phyloP scores from a whole-genome alignment of 2,888 invertebrate species.

The Azorinus chamasolen region DNA sequence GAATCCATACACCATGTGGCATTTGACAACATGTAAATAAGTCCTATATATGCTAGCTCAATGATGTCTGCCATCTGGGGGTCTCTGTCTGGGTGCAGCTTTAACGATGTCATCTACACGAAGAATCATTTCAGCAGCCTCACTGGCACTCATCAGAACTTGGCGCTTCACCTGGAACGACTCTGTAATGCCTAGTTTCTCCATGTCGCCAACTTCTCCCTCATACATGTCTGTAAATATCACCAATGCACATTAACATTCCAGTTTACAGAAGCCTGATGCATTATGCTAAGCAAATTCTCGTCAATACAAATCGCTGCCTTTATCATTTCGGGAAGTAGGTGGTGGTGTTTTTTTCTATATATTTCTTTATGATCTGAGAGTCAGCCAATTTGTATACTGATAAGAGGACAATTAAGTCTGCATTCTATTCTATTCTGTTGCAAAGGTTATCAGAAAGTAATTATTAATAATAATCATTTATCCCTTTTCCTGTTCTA shows the following conservation, averaged over 20 bases:
- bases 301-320: too few species aligned
- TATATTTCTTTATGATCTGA: too few species aligned
- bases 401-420: too few species aligned
- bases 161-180: constrained; percentile 99
- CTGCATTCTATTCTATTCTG: too few species aligned
- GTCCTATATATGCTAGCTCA: constrained; percentile 29
- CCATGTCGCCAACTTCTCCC: constrained; percentile 96
- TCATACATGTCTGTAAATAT: constrained; percentile 92
- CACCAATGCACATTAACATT: not conserved
- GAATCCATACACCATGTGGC: not conserved
- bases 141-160: constrained; percentile 96
- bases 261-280: too few species aligned
- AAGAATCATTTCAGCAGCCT: constrained; percentile 99
- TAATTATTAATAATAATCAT: too few species aligned
- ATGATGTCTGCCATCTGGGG: constrained; percentile 89
- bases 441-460: too few species aligned
- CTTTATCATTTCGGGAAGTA: too few species aligned
- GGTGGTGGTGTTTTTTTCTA: too few species aligned
- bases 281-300: too few species aligned
- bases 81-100: constrained; percentile 90
- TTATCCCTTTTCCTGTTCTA: too few species aligned
- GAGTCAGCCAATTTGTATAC: too few species aligned
- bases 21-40: not conserved
- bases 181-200: constrained; percentile 96
- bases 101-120: constrained; percentile 99